Conservation (phyloP, 2,113 vertebrate species). For the Calonectris borealis region DNA sequence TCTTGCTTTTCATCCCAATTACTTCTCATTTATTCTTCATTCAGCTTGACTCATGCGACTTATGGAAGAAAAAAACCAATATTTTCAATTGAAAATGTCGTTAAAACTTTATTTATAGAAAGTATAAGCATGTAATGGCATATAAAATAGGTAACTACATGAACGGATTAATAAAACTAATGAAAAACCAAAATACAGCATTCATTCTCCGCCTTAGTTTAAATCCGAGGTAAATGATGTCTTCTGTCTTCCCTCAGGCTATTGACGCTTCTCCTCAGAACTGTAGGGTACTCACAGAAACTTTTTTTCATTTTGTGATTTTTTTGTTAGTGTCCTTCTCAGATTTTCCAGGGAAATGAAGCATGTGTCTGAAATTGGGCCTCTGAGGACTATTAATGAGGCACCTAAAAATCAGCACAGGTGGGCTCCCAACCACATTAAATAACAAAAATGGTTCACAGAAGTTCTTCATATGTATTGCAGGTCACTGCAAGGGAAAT, state of each 20-base stretch:
- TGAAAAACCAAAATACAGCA: background rate
- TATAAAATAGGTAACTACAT: background rate
- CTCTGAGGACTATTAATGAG: background rate
- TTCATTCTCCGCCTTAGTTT: background rate
- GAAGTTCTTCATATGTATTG: background rate
- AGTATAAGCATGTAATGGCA: background rate
- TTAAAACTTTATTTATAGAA: background rate
- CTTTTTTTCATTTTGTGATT: background rate
- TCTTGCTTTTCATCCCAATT: background rate
- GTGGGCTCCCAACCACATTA: background rate
- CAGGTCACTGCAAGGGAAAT: background rate
- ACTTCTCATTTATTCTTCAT: background rate
- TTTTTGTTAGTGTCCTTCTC: background rate
- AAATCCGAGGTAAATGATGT: background rate
- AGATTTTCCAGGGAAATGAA: conserved; percentile 8
- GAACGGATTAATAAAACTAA: background rate
- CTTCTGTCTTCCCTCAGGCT: background rate
- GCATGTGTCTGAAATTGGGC: background rate
- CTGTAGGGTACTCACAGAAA: background rate
- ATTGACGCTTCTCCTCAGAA: background rate
- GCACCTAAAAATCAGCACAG: background rate
- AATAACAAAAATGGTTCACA: background rate
- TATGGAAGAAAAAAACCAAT: background rate
- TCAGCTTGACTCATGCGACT: background rate
- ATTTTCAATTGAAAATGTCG: background rate